A percentile compares a stretch with the other conserved stretches of the same genome.
Conservation (phyloP, 2,888 invertebrate genomes). For the Scotopteryx bipunctaria region DNA sequence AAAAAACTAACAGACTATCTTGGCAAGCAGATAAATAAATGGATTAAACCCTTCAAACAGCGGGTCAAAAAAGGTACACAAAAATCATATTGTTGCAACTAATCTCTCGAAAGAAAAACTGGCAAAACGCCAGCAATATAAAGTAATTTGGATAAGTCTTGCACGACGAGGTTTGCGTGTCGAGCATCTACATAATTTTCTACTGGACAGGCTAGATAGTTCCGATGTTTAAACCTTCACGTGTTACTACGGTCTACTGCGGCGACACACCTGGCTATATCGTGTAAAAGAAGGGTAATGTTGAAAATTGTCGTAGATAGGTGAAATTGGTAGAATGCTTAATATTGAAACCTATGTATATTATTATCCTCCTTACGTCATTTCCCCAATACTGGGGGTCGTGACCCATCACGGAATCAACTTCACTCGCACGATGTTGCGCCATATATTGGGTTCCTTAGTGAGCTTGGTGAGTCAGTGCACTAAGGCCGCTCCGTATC, state of each 20-base stretch:
- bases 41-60: constrained; percentile 16
- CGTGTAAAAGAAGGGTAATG: too few species aligned
- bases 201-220: constrained; percentile 46
- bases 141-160: constrained; percentile 44
- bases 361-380: too few species aligned
- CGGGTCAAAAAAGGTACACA: constrained; percentile 10
- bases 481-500: constrained; percentile 32
- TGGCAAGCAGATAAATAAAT: too few species aligned
- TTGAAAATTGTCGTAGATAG: too few species aligned
- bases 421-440: neutral
- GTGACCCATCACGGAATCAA: too few species aligned
- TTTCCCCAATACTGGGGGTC: too few species aligned
- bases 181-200: constrained; percentile 49
- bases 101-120: constrained; percentile 36
- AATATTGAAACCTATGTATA: too few species aligned
- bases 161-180: constrained; percentile 43
- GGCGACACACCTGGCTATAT: constrained; percentile 17
- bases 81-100: constrained; percentile 31
- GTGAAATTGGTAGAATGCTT: too few species aligned
- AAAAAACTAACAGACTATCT: too few species aligned
- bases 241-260: constrained; percentile 40
- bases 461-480: constrained; percentile 8
- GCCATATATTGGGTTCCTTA: neutral
- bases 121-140: constrained; percentile 36
- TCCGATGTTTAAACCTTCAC: constrained; percentile 46